Evolutionary conservation across 2,888 invertebrate genomes (phyloP).

Genomic region (Pseudococcus viburni): DNA sequence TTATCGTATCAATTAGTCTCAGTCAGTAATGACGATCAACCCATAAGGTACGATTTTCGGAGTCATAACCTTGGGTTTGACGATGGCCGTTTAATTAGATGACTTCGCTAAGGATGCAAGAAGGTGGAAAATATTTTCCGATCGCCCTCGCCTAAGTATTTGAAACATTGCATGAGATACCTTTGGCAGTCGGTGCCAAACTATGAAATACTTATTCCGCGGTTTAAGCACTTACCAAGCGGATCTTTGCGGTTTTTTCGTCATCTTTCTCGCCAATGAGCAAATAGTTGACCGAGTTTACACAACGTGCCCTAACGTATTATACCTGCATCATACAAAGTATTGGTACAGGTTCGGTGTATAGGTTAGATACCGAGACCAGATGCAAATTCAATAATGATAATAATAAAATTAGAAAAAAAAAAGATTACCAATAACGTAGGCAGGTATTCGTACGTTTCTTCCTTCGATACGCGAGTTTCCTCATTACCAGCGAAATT

Average conservation of each 20-base stretch:
- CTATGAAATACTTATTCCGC: neutral
- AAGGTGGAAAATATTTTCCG: neutral
- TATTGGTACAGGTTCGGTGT: neutral
- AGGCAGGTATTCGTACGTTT: neutral
- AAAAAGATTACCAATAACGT: neutral
- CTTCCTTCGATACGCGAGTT: neutral
- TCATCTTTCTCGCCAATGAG: conserved; percentile 25
- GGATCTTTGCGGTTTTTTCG: conserved; percentile 51
- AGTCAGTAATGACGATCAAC: no score
- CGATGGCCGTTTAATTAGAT: neutral
- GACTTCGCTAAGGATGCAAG: neutral
- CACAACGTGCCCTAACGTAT: conserved; percentile 20
- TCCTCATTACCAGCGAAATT: neutral
- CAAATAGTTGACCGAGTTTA: conserved; percentile 47
- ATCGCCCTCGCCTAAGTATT: no score
- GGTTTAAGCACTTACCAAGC: conserved; percentile 15
- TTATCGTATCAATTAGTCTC: no score
- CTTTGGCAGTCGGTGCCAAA: neutral
- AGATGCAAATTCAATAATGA: neutral
- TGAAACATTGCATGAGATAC: no score
- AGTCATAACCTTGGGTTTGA: no score
- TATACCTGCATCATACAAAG: neutral
- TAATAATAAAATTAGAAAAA: neutral
- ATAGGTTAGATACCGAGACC: no score
- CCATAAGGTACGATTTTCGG: no score